Evolutionary conservation across 2,797 vertebrate species (phyloP).

Genomic region (Enteromius treurensis): DNA sequence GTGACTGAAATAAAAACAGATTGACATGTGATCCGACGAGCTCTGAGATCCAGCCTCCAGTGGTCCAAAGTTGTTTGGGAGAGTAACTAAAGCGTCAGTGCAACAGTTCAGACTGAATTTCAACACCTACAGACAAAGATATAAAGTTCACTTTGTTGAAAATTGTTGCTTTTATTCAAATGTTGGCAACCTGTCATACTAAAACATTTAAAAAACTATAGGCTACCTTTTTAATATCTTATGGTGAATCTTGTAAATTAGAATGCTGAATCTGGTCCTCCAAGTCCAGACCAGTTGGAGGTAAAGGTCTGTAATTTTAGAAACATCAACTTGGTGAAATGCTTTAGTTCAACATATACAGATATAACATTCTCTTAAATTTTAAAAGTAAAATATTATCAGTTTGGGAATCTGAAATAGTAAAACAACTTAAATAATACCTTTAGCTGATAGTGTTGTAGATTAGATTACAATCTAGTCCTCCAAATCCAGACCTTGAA

Average conservation of each 20-base stretch:
- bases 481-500: not conserved
- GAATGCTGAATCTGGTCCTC: not conserved
- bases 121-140: not conserved
- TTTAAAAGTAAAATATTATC: not conserved
- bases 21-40: no score
- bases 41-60: no score
- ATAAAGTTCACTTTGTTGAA: no score
- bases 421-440: not conserved
- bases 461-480: not conserved
- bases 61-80: no score
- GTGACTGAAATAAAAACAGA: no score
- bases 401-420: not conserved
- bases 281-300: constrained; percentile 36
- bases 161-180: no score
- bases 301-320: constrained; percentile 51
- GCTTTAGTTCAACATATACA: not conserved
- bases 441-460: constrained; percentile 3
- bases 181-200: no score
- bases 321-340: constrained; percentile 35
- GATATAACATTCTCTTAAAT: not conserved
- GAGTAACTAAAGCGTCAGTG: no score
- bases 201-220: no score
- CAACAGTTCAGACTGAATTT: no score
- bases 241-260: not conserved
- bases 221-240: no score